Evolutionary conservation across 2,113 vertebrate species (phyloP).

Genomic region (Fulmarus glacialis): DNA sequence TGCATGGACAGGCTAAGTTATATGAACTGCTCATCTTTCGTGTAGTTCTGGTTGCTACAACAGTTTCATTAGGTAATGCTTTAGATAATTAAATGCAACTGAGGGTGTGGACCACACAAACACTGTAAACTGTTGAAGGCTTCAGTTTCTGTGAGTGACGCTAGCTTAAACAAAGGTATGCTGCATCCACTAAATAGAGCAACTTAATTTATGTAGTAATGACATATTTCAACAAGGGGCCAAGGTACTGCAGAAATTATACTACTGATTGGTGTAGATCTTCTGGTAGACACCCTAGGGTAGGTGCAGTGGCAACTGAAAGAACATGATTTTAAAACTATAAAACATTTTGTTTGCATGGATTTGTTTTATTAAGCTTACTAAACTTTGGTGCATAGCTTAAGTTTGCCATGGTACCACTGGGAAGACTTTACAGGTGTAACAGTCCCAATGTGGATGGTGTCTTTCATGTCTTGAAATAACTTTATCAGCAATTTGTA

Average conservation of each 20-base stretch:
- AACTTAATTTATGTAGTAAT: background rate
- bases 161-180: background rate
- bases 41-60: background rate
- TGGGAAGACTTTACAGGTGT: background rate
- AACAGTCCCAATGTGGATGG: background rate
- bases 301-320: background rate
- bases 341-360: background rate
- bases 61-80: conserved; percentile 24
- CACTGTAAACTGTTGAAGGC: background rate
- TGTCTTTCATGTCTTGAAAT: background rate
- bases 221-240: background rate
- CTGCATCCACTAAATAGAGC: background rate
- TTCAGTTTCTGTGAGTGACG: background rate
- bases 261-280: background rate
- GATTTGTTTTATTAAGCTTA: background rate
- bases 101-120: background rate
- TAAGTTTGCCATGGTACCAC: background rate
- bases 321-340: background rate
- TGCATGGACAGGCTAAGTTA: fast-evolving
- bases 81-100: background rate
- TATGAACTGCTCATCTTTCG: background rate
- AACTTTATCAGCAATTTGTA: background rate
- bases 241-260: fast-evolving
- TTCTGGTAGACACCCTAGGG: background rate
- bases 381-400: background rate